Evolutionary conservation across 2,797 vertebrate genomes (phyloP), one percentile per base, ranked within the genome.

Genomic region (Sciaenops ocellatus): DNA sequence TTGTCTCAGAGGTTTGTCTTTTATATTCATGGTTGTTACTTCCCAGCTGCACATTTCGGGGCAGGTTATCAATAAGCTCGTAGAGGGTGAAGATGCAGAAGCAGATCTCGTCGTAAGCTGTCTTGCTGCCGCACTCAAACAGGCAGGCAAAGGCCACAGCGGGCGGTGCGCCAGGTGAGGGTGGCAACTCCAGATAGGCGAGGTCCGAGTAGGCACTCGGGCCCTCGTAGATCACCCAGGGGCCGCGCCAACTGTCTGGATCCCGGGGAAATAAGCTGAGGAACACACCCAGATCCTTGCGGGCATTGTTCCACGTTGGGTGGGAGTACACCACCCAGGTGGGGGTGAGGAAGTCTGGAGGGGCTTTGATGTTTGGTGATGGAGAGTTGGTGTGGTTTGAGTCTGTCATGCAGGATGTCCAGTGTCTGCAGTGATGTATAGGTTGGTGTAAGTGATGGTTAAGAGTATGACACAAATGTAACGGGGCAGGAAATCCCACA

Each of bases 171-270:
- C 91, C 94, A 0, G 85, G 34, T 30, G 90, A 57, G 48, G 93
- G 87, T 1, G 93, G 86, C 76, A 97, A 79, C 87, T 97, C 96
- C 9, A 99, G 18, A 54, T 95, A 96, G 1, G 97, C 96, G 83
- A 99, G 93, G 88, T 99, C 98, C 0, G 98, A 99, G 91, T 99
- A 99, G 17, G 97, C 98, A 0, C 98, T 98, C 2, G 97, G 97
- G 18, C 98, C 98, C 80, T 98, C 93, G 0, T 97, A 96, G 87
- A 99, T 98, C 66, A 98, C 94, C 98, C 98, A 99, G 1, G 98
- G 98, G 60, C 96, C 95, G 0, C 93, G 95, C 98, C 98, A 99
- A 75, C 97, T 97, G 86, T 97, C 95, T 0, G 94, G 95, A 0
- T 99, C 97, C 44, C 96, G 95, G 18, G 98, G 98, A 46, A 95